Conservation (phyloP, 1,140 invertebrate species). For the Mylabris phalerata region DNA sequence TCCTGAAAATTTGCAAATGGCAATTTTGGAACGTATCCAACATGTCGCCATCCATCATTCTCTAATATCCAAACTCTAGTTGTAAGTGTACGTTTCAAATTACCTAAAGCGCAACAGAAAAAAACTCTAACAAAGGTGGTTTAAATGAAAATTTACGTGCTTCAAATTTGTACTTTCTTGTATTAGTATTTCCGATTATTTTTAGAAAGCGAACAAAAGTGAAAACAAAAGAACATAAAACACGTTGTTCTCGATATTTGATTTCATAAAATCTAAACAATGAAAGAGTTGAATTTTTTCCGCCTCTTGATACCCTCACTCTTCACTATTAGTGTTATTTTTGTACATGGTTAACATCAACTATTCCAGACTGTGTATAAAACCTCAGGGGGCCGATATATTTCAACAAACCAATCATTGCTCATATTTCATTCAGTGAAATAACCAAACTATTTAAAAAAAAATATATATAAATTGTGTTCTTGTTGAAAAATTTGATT, state of each 20-base stretch:
- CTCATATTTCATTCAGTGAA: too few relatives aligned
- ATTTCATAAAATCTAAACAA: not conserved
- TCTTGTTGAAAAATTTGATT: not conserved
- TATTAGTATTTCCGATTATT: too few relatives aligned
- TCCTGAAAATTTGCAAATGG: conserved; percentile 13
- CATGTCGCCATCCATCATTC: conserved; percentile 17
- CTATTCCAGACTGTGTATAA: not conserved
- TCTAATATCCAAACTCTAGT: conserved; percentile 12
- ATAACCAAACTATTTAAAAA: not conserved
- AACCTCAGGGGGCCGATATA: conserved; percentile 13
- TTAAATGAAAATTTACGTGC: not conserved
- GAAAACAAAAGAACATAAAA: too few relatives aligned
- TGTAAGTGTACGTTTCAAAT: conserved; percentile 19
- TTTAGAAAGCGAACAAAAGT: too few relatives aligned
- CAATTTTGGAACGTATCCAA: conserved; percentile 10
- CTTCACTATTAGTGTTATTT: conserved; percentile 1
- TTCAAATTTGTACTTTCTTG: not conserved
- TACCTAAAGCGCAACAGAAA: conserved; percentile 16
- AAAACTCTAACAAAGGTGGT: conserved; percentile 11
- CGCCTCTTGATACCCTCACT: too few relatives aligned
- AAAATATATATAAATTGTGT: too few relatives aligned
- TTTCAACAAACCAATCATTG: conserved; percentile 4
- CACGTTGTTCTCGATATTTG: not conserved
- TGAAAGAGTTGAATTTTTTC: too few relatives aligned
- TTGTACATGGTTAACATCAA: conserved; percentile 14